Evolutionary conservation across 2,888 invertebrate species (phyloP), one percentile per base, ranked within the genome.

Genomic region (Boloria selene): DNA sequence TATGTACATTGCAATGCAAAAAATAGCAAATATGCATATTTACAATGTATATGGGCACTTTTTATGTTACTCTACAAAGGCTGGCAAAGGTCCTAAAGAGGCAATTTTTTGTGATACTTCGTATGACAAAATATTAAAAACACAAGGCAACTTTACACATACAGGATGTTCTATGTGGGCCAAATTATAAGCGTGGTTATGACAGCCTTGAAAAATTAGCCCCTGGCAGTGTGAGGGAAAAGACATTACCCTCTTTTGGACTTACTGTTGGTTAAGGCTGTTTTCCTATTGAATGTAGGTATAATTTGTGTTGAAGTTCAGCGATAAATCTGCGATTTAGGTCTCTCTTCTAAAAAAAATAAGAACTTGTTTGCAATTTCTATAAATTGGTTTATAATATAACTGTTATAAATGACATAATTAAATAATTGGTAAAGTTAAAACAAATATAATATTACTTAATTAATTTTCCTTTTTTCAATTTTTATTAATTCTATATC

Each of bases 121-220:
- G 26, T 53, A 65, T 65, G 64, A 67, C 67, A 54, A 59, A 65
- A 64, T 66, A 66, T 69, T 70, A 67, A 58, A 70, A 70, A 62
- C 68, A 50, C 61, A 65, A 67, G 64, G 59, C 67, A 67, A 65
- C 61, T 64, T 64, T 63, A 45, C 66, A 58, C 61, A 64, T 55
- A 64, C 62, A 59, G 61, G 64, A 18, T 58, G 64, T 67, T 65
- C 64, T 69, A 70, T 56, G 64, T 67, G 67, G 64, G 67, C 67
- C 59, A 64, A 65, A 69, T 71, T 67, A 68, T 69, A 64, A 67
- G 63, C 69, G 61, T 72, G 72, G 65, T 52, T 67, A 45, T 72
- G 72, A 72, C 72, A 69, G 71, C 67, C 55, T 62, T 72, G 72
- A 72, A 71, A 72, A 72, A 72, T 71, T 65, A 68, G 59, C 65